A percentile compares a stretch with the other conserved stretches of the same genome.
Conservation (phyloP, 1,140 invertebrate species). For the Acromyrmex echinatior region DNA sequence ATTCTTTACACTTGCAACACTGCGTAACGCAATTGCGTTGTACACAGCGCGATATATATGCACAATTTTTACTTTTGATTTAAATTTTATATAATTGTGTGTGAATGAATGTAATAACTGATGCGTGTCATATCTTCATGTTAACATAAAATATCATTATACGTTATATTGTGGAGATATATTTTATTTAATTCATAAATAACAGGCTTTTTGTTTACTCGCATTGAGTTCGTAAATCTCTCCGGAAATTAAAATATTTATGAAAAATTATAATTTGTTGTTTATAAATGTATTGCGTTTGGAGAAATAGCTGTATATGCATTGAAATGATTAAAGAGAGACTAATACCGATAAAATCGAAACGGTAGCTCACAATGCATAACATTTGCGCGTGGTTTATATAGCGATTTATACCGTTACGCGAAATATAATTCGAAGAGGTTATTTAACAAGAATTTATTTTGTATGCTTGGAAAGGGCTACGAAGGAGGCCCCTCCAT, state of each 20-base stretch:
- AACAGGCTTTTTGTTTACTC: not conserved
- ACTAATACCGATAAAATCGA: not conserved
- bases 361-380: constrained; percentile 8
- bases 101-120: constrained; percentile 10
- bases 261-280: not conserved
- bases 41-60: not conserved
- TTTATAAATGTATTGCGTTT: not conserved
- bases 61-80: constrained; percentile 16
- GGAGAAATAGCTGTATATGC: not conserved
- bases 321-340: not conserved
- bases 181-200: not conserved
- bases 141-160: not conserved
- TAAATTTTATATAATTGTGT: constrained; percentile 33
- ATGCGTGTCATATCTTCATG: not conserved
- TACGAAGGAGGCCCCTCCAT: not conserved
- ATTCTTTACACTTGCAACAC: constrained; percentile 28
- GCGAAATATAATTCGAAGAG: constrained; percentile 10
- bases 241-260: constrained; percentile 6
- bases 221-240: not conserved
- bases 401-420: constrained; percentile 32
- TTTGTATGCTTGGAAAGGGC: constrained; percentile 25
- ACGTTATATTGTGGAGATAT: not conserved
- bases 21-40: not conserved
- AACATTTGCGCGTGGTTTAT: constrained; percentile 36
- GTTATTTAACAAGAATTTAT: constrained; percentile 47